Base-by-base conservation (phyloP, 2,888 invertebrate species). In the Xylocampa areola region DNA sequence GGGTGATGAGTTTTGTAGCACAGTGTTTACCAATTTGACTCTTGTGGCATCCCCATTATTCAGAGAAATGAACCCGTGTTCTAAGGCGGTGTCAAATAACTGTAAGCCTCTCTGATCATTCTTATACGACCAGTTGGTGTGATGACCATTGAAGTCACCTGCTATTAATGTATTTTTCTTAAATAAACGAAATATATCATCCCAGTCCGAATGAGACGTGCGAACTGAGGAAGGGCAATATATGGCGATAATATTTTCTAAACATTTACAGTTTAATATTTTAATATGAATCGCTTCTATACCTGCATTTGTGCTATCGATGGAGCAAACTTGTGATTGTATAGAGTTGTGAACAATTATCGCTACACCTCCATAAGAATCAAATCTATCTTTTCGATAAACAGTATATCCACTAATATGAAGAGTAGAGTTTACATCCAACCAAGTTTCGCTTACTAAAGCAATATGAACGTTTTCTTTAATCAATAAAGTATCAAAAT, bases 21-120 rank as follows among this genome's bases (percentile, higher is more conserved):
- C 1, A 7, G 39, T 43, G 23, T 50, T 58, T 2, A 75, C 75
- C 4, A n/a, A n/a, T n/a, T n/a, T n/a, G n/a, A n/a, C n/a, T n/a
- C n/a, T n/a, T n/a, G n/a, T n/a, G n/a, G n/a, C 64, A 16, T 27
- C 21, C 0, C 66, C 64, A 43, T 61, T 32, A 27, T 69, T 69
- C 6, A 69, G 4, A 2, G 45, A 23, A 10, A 63, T 27, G 23
- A 43, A 68, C 16, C 40, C 32, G 27, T 50, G 32, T 5, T 73
- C 64, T 19, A 43, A 19, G 3, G 43, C 11, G 4, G 43, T 0
- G 1, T 43, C 43, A 1, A 43, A 30, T 13, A 43, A 4, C 4
- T 43, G 43, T n/a, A 21, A 21, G 6, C 23, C 21, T 13, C 37
- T 23, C n/a, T n/a, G n/a, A n/a, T n/a, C n/a, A n/a, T n/a, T n/a